Conservation (phyloP, 2,888 invertebrate species). For the Drosophila pseudotakahashii region DNA sequence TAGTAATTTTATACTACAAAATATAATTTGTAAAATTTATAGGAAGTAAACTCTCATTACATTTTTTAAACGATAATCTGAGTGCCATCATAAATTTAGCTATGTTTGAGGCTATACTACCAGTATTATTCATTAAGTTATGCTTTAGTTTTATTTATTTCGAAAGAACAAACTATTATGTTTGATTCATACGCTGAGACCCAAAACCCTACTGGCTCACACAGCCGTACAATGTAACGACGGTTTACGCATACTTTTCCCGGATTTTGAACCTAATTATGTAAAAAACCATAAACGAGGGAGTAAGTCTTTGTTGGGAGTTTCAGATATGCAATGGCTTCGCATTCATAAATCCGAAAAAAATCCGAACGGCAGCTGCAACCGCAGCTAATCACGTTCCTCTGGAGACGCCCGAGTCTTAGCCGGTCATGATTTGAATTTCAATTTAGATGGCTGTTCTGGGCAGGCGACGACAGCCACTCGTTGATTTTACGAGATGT, state of each 20-base stretch:
- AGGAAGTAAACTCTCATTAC: too few species aligned
- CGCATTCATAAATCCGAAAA: constrained; percentile 38
- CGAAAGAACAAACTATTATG: too few species aligned
- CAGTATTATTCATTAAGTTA: too few species aligned
- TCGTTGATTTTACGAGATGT: constrained; percentile 55
- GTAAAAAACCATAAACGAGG: constrained; percentile 16
- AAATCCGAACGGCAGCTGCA: constrained; percentile 32
- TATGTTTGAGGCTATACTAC: too few species aligned
- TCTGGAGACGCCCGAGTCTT: constrained; percentile 14
- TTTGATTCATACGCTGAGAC: too few species aligned
- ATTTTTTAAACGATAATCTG: too few species aligned
- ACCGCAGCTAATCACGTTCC: constrained; percentile 43
- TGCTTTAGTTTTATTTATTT: too few species aligned
- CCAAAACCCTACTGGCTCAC: too few species aligned
- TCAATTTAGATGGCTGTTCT: constrained; percentile 45
- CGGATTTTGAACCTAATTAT: constrained; percentile 15
- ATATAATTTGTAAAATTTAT: too few species aligned
- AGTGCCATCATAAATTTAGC: too few species aligned
- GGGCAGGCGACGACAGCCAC: constrained; percentile 18
- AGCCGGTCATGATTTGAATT: constrained; percentile 63
- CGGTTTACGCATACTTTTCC: not conserved
- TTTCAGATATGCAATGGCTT: constrained; percentile 10
- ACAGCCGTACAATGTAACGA: too few species aligned
- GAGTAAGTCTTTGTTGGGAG: constrained; percentile 17
- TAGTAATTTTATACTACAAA: too few species aligned